Evolutionary conservation across 2,113 vertebrate genomes (phyloP).

Genomic region (Malurus cyaneus): DNA sequence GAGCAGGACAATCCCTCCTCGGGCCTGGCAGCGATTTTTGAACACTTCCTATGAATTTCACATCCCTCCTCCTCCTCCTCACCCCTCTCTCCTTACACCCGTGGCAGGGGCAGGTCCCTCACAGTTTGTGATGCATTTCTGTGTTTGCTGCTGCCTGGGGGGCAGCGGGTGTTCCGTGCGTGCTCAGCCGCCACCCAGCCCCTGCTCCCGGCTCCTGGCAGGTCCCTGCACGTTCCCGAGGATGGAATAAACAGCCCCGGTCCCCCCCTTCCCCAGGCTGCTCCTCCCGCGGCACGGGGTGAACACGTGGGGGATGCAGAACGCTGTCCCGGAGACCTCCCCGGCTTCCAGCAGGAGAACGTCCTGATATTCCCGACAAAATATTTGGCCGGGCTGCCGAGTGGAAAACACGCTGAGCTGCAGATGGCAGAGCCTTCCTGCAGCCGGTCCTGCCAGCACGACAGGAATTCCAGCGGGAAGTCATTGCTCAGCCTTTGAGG

Average conservation of each 20-base stretch:
- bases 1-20: not conserved
- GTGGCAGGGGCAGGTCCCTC: not conserved
- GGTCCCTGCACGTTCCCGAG: not conserved
- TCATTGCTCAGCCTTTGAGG: not conserved
- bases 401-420: not conserved
- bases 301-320: not conserved
- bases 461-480: constrained; percentile 2
- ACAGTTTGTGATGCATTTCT: not conserved
- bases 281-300: not conserved
- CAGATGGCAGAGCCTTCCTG: not conserved
- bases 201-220: not conserved
- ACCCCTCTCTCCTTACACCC: not conserved
- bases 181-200: not conserved
- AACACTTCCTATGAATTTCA: not conserved
- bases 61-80: not conserved
- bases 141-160: not conserved
- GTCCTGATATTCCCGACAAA: not conserved
- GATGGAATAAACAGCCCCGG: not conserved
- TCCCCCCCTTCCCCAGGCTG: not conserved
- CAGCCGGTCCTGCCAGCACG: not conserved
- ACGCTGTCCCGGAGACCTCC: not conserved
- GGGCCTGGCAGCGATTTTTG: rapidly evolving
- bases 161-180: rapidly evolving
- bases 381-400: not conserved
- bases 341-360: not conserved